Percentiles rank a stretch among this genome's conserved stretches.
These are phyloP conservation scores for Phacellophora camtschatica DNA, from an alignment of 30 jellyfish, hydroid and myxozoan genomes.

Conservation along the genomic window DNA sequence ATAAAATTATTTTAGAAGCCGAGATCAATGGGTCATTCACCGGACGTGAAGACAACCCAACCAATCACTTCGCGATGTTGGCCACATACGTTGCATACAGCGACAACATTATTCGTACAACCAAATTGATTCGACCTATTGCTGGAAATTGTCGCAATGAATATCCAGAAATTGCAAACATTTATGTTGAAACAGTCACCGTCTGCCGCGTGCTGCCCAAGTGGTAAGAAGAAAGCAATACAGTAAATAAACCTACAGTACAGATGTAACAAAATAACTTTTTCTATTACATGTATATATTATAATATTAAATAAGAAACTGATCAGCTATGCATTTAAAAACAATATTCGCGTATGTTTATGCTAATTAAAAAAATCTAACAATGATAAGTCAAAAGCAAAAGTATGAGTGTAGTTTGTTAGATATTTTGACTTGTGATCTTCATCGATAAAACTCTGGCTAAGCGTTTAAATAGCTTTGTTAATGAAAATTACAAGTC, in stretches of 20 bases:
- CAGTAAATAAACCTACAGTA: background rate
- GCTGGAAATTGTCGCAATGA: slow-evolving; percentile 63
- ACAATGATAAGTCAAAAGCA: background rate
- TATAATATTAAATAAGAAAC: background rate
- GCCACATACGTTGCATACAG: no score
- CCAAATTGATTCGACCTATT: slow-evolving; percentile 49
- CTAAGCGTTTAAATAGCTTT: background rate
- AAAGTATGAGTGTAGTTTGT: background rate
- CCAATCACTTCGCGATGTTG: slow-evolving; percentile 64
- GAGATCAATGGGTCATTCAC: slow-evolving; percentile 57
- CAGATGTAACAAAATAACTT: background rate
- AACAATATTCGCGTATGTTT: background rate
- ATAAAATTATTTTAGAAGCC: slow-evolving; percentile 46
- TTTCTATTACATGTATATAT: background rate
- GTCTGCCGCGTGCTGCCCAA: slow-evolving; percentile 58
- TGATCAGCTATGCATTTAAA: no score
- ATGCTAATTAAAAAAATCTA: background rate
- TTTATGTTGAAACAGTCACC: slow-evolving; percentile 43
- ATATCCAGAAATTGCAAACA: slow-evolving; percentile 21
- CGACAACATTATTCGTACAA: slow-evolving; percentile 52
- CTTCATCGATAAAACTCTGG: background rate
- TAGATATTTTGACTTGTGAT: background rate
- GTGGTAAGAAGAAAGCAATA: slow-evolving; percentile 17
- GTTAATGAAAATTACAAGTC: background rate
- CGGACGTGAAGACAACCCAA: slow-evolving; percentile 44